These are phyloP conservation scores for Artibeus jamaicensis DNA, from an alignment of 2,797 vertebrate species.

Conservation along the genomic window DNA sequence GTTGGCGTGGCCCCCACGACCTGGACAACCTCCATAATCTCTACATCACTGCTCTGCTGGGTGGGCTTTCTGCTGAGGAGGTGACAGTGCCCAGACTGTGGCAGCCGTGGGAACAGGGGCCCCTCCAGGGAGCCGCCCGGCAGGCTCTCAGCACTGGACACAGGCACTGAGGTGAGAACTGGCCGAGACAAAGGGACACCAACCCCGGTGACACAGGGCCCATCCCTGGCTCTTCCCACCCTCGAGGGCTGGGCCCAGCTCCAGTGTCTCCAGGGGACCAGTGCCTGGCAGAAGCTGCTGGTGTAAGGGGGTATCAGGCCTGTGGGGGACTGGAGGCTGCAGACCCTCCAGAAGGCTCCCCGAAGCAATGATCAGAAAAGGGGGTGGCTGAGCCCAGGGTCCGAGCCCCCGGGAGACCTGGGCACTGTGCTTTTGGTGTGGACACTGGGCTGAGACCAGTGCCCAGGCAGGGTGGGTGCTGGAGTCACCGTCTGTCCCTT, in stretches of 20 bases:
- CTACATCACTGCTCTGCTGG: neutral
- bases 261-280: neutral
- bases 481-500: neutral
- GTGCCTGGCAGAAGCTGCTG: neutral
- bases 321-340: neutral
- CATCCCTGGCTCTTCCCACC: neutral
- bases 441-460: neutral
- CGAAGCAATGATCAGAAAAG: neutral
- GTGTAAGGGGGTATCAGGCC: neutral
- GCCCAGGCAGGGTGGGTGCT: neutral
- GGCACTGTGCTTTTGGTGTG: neutral
- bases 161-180: neutral
- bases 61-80: too few relatives aligned
- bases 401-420: neutral
- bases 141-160: neutral
- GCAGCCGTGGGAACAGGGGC: neutral
- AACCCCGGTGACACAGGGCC: too few relatives aligned
- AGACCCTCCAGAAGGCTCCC: neutral
- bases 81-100: neutral
- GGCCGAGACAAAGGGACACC: neutral
- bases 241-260: neutral
- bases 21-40: neutral
- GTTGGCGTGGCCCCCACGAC: accelerated
- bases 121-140: too few relatives aligned
- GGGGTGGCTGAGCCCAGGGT: neutral